Conservation (phyloP, 2,113 vertebrate species). For the Accipiter virgatus region DNA sequence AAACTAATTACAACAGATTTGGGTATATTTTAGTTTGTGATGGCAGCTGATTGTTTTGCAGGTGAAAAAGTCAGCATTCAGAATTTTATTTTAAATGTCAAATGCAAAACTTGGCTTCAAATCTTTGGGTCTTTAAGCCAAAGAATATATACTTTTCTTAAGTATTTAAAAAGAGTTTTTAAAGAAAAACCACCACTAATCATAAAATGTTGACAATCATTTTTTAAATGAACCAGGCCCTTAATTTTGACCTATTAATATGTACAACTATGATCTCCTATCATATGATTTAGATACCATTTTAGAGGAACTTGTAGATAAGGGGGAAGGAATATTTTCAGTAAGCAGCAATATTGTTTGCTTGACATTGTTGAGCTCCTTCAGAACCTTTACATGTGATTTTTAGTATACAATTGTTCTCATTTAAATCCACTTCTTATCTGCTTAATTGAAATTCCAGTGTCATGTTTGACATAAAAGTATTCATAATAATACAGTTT, state of each 20-base stretch:
- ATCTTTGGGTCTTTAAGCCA: background rate
- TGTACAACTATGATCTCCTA: slow-evolving; percentile 14
- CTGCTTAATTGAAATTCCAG: background rate
- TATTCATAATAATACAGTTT: background rate
- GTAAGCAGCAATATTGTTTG: background rate
- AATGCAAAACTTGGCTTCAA: background rate
- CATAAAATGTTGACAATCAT: background rate
- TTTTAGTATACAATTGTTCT: background rate
- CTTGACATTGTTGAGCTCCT: slow-evolving; percentile 4
- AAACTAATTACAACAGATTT: background rate
- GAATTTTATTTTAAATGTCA: background rate
- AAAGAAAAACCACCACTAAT: background rate
- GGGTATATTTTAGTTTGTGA: background rate
- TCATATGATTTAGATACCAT: slow-evolving; percentile 24
- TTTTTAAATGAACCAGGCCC: slow-evolving; percentile 62
- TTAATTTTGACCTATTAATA: slow-evolving; percentile 61
- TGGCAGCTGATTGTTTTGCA: background rate
- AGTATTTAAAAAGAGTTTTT: background rate
- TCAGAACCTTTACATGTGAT: background rate
- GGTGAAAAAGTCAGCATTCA: background rate
- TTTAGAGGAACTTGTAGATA: slow-evolving; percentile 52
- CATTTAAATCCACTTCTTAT: background rate
- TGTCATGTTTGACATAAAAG: background rate
- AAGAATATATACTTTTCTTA: background rate
- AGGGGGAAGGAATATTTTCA: background rate